Base-by-base conservation (phyloP, 2,113 vertebrate genomes). In the Psophia crepitans region DNA sequence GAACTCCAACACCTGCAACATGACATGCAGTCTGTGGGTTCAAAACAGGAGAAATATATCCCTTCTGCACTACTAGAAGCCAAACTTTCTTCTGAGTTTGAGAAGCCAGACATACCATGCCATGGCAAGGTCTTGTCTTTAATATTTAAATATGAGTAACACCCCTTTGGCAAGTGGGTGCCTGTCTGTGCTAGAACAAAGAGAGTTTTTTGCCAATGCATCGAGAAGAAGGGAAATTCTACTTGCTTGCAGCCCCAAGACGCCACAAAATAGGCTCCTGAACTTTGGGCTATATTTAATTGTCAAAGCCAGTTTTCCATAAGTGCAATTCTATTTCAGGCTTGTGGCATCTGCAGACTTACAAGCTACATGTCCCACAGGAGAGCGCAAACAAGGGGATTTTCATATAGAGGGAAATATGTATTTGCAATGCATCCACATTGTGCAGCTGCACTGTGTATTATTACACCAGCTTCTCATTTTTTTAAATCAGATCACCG, bases 401-500 rank as follows among this genome's bases (percentile, higher is more conserved):
- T 73, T 46, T 91, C 89, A 41, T 58, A 77, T 33, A 75, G 35
- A 39, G 41, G 37, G 35, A 89, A 89, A 93, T 87, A 82, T 0
- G 11, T 64, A 84, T 73, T 93, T 90, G 56, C 65, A 65, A 10
- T 23, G 44, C 53, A 96, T 33, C 53, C 3, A 2, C 57, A 9
- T 32, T 91, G 77, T 96, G 61, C 93, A 96, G 94, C 93, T 96
- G 91, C 57, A 76, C 56, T 73, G 53, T 78, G 65, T 65, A 65
- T 89, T 94, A 95, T 95, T 93, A 82, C 43, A 84, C 27, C 41
- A 37, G 65, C 8, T 89, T 91, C 61, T 95, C 48, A n/a, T 89
- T 94, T 91, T 89, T 87, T 28, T 28, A 87, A 84, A 94, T 93
- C 69, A 94, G 39, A 96, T 89, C 70, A 85, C 61, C 61, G 56